These are phyloP conservation scores for Varanus komodoensis DNA, from an alignment of 2,113 vertebrate species.

Conservation along the genomic window DNA sequence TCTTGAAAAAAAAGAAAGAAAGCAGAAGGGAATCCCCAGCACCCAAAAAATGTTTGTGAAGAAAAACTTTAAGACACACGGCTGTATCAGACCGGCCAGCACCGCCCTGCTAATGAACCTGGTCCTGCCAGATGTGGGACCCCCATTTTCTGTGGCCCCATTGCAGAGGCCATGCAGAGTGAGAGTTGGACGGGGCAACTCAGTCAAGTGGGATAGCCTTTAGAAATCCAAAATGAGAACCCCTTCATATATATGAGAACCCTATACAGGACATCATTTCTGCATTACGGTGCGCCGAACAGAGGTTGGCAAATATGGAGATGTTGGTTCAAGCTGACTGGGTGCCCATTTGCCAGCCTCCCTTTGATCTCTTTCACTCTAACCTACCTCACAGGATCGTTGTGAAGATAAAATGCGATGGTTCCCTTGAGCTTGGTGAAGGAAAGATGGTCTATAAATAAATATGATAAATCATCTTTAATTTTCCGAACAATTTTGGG, in stretches of 20 bases:
- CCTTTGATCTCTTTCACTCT: background rate
- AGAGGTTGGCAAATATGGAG: background rate
- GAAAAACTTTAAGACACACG: too few relatives aligned
- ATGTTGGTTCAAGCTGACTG: background rate
- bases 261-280: background rate
- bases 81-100: too few relatives aligned
- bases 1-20: too few relatives aligned
- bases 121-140: too few relatives aligned
- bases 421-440: background rate
- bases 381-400: background rate
- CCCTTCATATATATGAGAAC: background rate
- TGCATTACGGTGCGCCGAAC: background rate
- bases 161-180: background rate
- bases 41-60: too few relatives aligned
- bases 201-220: background rate
- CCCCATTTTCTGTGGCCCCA: background rate
- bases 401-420: background rate
- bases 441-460: background rate
- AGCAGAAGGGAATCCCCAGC: too few relatives aligned
- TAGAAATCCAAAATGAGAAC: background rate
- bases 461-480: background rate
- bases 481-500: too few relatives aligned
- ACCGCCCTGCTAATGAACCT: too few relatives aligned
- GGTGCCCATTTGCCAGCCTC: background rate
- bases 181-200: background rate